These are phyloP conservation scores for Drosophila nigromelanica DNA, from an alignment of 1,140 invertebrate species.

Conservation along the genomic window DNA sequence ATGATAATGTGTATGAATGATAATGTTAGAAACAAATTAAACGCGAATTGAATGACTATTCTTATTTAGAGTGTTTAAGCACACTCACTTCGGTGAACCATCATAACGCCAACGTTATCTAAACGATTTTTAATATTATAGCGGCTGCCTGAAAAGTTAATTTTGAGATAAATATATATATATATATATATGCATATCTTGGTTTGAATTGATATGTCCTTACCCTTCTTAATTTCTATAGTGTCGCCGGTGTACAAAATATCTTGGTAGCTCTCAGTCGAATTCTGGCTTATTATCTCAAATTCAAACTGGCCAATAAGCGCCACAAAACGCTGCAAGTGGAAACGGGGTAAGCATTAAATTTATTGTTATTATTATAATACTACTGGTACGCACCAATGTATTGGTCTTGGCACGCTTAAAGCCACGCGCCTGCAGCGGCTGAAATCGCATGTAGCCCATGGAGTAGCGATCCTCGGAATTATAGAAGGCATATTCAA, in stretches of 20 bases:
- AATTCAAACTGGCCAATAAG: slow-evolving; percentile 16
- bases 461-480: slow-evolving; percentile 43
- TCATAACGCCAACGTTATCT: slow-evolving; percentile 37
- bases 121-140: slow-evolving; percentile 50
- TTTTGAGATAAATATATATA: background rate
- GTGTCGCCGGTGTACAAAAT: slow-evolving; percentile 1
- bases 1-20: no score
- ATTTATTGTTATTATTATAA: background rate
- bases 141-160: slow-evolving; percentile 29
- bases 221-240: slow-evolving; percentile 58
- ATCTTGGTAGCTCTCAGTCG: background rate
- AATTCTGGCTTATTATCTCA: background rate
- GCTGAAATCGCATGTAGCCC: slow-evolving; percentile 68
- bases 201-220: background rate
- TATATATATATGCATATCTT: no score
- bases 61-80: background rate
- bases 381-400: slow-evolving; percentile 31
- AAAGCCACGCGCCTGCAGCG: slow-evolving; percentile 27
- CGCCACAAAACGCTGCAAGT: slow-evolving; percentile 10
- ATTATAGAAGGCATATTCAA: slow-evolving; percentile 69
- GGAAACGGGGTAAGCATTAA: background rate
- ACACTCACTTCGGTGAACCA: slow-evolving; percentile 34
- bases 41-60: background rate
- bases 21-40: background rate
- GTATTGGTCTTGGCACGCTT: slow-evolving; percentile 37